Conservation (phyloP, 2,888 invertebrate species). For the Luffia ferchaultella region DNA sequence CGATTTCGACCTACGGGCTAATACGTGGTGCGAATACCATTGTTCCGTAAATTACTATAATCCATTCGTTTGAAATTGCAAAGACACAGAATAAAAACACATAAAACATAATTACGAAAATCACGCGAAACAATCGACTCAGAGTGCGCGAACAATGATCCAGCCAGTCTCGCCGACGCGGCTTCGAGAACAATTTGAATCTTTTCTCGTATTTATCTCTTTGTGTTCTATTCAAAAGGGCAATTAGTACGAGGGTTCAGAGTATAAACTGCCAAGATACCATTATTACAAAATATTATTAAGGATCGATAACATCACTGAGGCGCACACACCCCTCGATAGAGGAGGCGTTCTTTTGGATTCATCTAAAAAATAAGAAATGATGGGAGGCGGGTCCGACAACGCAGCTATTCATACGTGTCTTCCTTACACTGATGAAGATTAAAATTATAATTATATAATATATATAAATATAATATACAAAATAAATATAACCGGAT, state of each 20-base stretch:
- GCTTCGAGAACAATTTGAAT: slow-evolving; percentile 24
- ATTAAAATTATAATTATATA: too few relatives aligned
- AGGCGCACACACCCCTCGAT: slow-evolving; percentile 31
- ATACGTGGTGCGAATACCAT: too few relatives aligned
- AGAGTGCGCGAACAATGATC: slow-evolving; percentile 21
- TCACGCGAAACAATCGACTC: slow-evolving; percentile 36
- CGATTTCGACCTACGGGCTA: not conserved
- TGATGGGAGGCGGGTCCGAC: slow-evolving; percentile 17
- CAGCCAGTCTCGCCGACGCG: slow-evolving; percentile 17
- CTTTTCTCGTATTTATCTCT: slow-evolving; percentile 25
- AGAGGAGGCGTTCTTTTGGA: slow-evolving; percentile 33
- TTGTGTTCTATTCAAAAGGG: slow-evolving; percentile 34
- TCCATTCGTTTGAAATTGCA: not conserved
- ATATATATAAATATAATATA: too few relatives aligned
- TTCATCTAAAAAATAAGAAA: slow-evolving; percentile 32
- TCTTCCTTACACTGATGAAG: too few relatives aligned
- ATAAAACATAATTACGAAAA: slow-evolving; percentile 26
- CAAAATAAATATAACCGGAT: too few relatives aligned
- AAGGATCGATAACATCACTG: slow-evolving; percentile 38
- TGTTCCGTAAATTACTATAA: not conserved
- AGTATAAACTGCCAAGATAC: slow-evolving; percentile 31
- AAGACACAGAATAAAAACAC: not conserved
- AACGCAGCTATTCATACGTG: not conserved
- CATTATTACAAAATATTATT: slow-evolving; percentile 40
- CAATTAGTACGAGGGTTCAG: slow-evolving; percentile 37